Conservation (phyloP, 2,797 vertebrate genomes). For the Micropoecilia bifurca region DNA sequence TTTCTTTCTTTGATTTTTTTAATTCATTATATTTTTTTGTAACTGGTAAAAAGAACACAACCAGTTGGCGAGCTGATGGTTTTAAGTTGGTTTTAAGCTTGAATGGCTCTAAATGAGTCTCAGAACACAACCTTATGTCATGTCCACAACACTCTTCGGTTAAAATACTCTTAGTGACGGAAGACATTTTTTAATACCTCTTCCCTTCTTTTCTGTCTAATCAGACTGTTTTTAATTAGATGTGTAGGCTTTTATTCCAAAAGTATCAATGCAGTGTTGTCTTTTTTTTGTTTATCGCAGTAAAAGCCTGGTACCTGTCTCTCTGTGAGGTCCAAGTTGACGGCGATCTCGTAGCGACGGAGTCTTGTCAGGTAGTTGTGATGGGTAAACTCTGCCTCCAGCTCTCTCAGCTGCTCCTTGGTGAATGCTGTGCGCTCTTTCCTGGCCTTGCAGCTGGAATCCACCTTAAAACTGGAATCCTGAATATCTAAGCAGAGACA, state of each 20-base stretch:
- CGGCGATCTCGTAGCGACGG: slow-evolving; percentile 96
- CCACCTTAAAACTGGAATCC: slow-evolving; percentile 82
- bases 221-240: background rate
- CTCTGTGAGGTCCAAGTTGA: slow-evolving; percentile 98
- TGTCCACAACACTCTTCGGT: background rate
- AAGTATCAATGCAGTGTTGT: background rate
- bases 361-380: slow-evolving; percentile 98
- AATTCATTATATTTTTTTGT: background rate
- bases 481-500: slow-evolving; percentile 82
- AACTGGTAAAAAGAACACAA: background rate
- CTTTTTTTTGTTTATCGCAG: no score
- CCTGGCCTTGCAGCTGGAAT: slow-evolving; percentile 88
- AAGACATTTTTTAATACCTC: background rate
- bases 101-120: background rate
- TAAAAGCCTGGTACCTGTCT: slow-evolving; percentile 86
- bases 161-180: background rate
- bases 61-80: background rate
- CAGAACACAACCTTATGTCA: background rate
- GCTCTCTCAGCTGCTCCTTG: slow-evolving; percentile 94
- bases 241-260: background rate
- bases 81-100: no score
- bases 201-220: background rate
- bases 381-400: slow-evolving; percentile 96
- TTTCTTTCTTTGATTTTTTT: background rate
- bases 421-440: slow-evolving; percentile 98